Conservation (phyloP, 2,113 vertebrate species). For the Antechinus stuartii region DNA sequence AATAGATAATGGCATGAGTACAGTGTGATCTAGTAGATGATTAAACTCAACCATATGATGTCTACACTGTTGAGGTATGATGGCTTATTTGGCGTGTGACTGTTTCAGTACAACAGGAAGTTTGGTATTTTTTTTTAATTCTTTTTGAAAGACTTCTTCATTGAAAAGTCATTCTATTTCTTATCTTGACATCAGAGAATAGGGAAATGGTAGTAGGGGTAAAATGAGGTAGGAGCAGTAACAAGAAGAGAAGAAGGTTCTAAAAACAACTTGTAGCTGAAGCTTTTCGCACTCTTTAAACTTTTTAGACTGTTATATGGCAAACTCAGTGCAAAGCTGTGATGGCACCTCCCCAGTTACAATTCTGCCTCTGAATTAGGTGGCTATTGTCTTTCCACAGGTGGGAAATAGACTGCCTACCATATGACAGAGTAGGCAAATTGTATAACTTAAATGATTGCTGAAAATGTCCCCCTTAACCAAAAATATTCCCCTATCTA, state of each 20-base stretch:
- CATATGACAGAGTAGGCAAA: not conserved
- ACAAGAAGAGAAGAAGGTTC: not conserved
- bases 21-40: not conserved
- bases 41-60: not conserved
- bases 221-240: not conserved
- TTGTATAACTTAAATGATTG: not conserved
- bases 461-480: not conserved
- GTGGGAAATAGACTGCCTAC: not conserved
- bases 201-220: not conserved
- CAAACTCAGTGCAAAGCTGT: not conserved
- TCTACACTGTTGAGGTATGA: not conserved
- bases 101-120: not conserved
- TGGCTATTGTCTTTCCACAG: not conserved
- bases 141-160: not conserved
- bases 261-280: not conserved
- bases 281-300: not conserved
- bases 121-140: too few species aligned
- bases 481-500: not conserved
- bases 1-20: not conserved
- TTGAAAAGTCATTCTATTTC: not conserved
- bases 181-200: not conserved
- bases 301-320: not conserved
- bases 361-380: not conserved
- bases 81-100: not conserved
- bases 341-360: not conserved